Conservation (phyloP, 2,113 vertebrate genomes). For the Rousettus leschenaultii region DNA sequence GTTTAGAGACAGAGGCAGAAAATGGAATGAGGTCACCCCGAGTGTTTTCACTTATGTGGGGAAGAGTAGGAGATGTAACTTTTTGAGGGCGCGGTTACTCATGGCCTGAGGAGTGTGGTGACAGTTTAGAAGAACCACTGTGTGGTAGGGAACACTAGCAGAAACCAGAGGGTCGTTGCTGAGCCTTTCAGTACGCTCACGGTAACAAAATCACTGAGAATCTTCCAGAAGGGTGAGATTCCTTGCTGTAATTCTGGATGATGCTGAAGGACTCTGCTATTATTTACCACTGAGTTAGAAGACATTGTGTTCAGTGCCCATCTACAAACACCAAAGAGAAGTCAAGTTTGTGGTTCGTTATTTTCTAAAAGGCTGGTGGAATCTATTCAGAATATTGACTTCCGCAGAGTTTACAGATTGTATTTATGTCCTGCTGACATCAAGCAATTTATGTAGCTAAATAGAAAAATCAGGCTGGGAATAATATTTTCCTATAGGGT, state of each 20-base stretch:
- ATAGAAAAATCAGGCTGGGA: slow-evolving; percentile 34
- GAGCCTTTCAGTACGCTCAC: background rate
- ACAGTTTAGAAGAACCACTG: background rate
- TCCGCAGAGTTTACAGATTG: slow-evolving; percentile 7
- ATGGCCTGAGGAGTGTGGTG: background rate
- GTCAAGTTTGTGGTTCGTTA: slow-evolving; percentile 33
- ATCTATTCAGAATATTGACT: slow-evolving; percentile 46
- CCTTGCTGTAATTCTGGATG: background rate
- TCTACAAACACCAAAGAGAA: background rate
- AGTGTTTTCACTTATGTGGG: background rate
- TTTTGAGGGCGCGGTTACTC: background rate
- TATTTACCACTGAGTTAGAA: background rate
- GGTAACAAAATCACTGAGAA: background rate
- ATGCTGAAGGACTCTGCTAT: background rate
- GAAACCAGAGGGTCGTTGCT: too few species aligned
- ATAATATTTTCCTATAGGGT: slow-evolving; percentile 33
- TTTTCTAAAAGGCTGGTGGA: slow-evolving; percentile 41
- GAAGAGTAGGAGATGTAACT: background rate
- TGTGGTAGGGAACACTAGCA: background rate
- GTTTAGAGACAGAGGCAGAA: background rate
- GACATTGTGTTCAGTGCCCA: background rate
- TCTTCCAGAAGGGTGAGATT: background rate
- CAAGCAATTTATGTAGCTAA: slow-evolving; percentile 55
- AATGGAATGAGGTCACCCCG: background rate
- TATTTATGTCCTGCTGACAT: slow-evolving; percentile 56